Base-by-base conservation (phyloP, 2,888 invertebrate species). In the Noctua fimbriata region DNA sequence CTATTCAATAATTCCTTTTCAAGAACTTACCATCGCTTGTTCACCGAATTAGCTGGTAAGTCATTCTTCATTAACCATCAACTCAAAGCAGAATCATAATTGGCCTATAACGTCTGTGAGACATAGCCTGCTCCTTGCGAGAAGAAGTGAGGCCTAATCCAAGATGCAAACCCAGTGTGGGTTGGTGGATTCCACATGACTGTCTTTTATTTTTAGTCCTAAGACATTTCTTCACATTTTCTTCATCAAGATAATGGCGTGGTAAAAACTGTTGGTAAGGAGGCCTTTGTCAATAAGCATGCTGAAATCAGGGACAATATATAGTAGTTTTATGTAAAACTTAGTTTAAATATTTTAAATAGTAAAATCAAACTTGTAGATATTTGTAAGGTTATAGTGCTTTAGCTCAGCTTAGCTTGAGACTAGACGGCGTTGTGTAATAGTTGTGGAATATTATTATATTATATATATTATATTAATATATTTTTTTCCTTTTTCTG, bases 11-110 rank as follows among this genome's bases (percentile, higher is more conserved):
- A 97, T 93, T 97, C 97, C 79, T 95, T 98, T 74, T 96, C 97
- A 63, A 97, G 97, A 89, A 97, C 97, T 83, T 98, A 98, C 95
- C 96, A 98, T 87, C 97, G 95, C 86, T 88, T 98, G 77, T 98
- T 98, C 91, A 95, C 94, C 79, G 98, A 98, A 88, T 92, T 98
- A 89, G 97, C 98, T 88, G 98, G 98, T 98, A 93, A 95, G 94
- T 66, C 55, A 32, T 24, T 44, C 3, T 60, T 72, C 4, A 24
- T 28, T 63, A 7, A 21, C 32, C 21, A 28, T 60, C 7, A 60
- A 60, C 28, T 60, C 16, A 16, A 60, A 16, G 16, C 9, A 28
- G 18, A 60, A 28, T 16, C 7, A n/a, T 55, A 10, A 55, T 10
- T 55, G 24, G 0, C 10, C 3, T 55, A 10, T 24, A 55, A 55